Evolutionary conservation across 2,888 invertebrate genomes (phyloP), one percentile per base, ranked within the genome.

Genomic region (Eumerus sabulonum): DNA sequence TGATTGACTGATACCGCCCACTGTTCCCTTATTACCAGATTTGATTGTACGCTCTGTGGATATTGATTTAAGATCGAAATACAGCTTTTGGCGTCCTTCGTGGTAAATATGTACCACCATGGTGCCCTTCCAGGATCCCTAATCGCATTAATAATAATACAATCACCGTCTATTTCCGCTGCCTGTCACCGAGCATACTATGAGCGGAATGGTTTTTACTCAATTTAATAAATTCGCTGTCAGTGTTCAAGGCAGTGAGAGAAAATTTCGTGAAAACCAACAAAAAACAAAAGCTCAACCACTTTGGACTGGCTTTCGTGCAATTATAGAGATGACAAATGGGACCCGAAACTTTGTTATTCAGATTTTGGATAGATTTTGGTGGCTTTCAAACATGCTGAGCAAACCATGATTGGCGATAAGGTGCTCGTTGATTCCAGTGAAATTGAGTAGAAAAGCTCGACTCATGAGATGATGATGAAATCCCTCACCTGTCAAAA

Each of bases 111-210:
- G 1, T 9, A 17, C 11, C 47, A n/a, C n/a, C 14, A 9, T 11
- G 13, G n/a, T n/a, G n/a, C n/a, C n/a, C n/a, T n/a, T n/a, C 27
- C 27, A 27, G 27, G 27, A 27, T 7, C 48, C 54, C 38, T 64
- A 56, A 76, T 54, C 66, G 40, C 51, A 68, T 72, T 67, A 72
- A 76, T 72, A 77, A 67, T 72, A 77, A 77, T 67, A 48, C 57
- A 72, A 77, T 72, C 72, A 77, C 72, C 66, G 51, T 72, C 72
- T 72, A 72, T 62, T 67, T 77, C 72, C 72, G 72, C 38, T 77
- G 66, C 62, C 72, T 57, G 76, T 62, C 76, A 62, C 62, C 60
- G 50, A 76, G 64, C 64, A 70, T 64, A 60, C 70, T 72, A 72
- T 51, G 44, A 62, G 51, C 62, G 72, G 51, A 72, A 62, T 62